Evolutionary conservation across 2,888 invertebrate genomes (phyloP).

Genomic region (Zele albiditarsus): DNA sequence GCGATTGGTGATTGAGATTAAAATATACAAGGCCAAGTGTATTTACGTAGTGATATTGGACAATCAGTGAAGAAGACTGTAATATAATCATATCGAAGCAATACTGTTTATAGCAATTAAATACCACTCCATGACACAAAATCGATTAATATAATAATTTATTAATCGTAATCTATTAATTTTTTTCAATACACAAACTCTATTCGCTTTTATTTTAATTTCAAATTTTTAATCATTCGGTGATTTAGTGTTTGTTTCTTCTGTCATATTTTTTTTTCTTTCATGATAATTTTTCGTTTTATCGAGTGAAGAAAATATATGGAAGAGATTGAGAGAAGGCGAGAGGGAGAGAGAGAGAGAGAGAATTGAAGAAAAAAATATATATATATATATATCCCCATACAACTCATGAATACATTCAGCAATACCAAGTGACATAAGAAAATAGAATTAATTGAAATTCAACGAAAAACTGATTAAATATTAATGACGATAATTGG

Average conservation of each 20-base stretch:
- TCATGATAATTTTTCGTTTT: too few relatives aligned
- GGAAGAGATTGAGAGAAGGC: not conserved
- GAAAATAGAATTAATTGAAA: constrained; percentile 46
- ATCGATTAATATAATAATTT: not conserved
- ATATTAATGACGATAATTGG: constrained; percentile 45
- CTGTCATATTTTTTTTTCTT: not conserved
- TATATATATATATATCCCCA: constrained; percentile 19
- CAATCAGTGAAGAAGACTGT: constrained; percentile 73
- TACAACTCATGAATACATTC: constrained; percentile 45
- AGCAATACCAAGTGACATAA: constrained; percentile 56
- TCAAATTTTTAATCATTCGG: not conserved
- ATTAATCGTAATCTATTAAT: not conserved
- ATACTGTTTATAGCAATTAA: constrained; percentile 57
- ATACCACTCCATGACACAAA: constrained; percentile 13
- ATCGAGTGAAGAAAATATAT: not conserved
- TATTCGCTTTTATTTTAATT: not conserved
- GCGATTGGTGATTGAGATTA: constrained; percentile 32
- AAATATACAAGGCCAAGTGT: constrained; percentile 39
- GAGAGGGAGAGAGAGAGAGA: constrained; percentile 8
- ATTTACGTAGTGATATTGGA: constrained; percentile 71
- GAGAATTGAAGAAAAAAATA: constrained; percentile 15
- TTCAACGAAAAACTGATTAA: constrained; percentile 43
- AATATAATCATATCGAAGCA: constrained; percentile 71
- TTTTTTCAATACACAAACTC: not conserved
- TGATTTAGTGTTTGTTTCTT: not conserved